Evolutionary conservation across 2,888 invertebrate genomes (phyloP).

Genomic region (Desoria tigrina): DNA sequence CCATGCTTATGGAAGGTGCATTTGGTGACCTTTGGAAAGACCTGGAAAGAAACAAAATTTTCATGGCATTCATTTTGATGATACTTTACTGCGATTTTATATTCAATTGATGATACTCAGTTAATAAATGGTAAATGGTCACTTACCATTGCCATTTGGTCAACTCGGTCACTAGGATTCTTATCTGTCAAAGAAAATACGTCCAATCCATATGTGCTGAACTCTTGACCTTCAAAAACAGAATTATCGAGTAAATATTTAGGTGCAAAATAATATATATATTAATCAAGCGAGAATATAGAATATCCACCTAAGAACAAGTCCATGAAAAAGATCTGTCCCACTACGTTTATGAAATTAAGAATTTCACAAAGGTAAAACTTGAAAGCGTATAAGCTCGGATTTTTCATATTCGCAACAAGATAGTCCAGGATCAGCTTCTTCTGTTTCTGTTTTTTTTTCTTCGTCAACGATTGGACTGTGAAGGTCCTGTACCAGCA

Average conservation of each 20-base stretch:
- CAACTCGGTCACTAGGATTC: constrained; percentile 63
- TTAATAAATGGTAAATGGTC: too few species aligned
- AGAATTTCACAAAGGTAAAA: constrained; percentile 76
- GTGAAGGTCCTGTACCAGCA: constrained; percentile 74
- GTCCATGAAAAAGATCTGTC: constrained; percentile 77
- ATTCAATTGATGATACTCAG: too few species aligned
- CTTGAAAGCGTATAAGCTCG: constrained; percentile 75
- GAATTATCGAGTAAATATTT: constrained; percentile 24
- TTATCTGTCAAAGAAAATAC: constrained; percentile 74
- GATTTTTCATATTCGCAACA: constrained; percentile 71
- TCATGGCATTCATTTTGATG: too few species aligned
- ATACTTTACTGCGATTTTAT: too few species aligned
- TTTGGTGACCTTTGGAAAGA: constrained; percentile 74
- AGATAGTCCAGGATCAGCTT: constrained; percentile 72
- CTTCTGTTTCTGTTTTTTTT: constrained; percentile 76
- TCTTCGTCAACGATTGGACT: constrained; percentile 78
- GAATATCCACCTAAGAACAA: constrained; percentile 60
- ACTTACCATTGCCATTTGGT: constrained; percentile 67
- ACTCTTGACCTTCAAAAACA: constrained; percentile 71
- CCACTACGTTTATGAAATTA: constrained; percentile 74
- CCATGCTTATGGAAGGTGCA: constrained; percentile 87
- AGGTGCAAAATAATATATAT: too few species aligned
- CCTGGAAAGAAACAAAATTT: too few species aligned
- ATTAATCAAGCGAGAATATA: too few species aligned
- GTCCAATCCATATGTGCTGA: constrained; percentile 69